Conservation (phyloP, 2,113 vertebrate species). For the Astatoreochromis straeleni region DNA sequence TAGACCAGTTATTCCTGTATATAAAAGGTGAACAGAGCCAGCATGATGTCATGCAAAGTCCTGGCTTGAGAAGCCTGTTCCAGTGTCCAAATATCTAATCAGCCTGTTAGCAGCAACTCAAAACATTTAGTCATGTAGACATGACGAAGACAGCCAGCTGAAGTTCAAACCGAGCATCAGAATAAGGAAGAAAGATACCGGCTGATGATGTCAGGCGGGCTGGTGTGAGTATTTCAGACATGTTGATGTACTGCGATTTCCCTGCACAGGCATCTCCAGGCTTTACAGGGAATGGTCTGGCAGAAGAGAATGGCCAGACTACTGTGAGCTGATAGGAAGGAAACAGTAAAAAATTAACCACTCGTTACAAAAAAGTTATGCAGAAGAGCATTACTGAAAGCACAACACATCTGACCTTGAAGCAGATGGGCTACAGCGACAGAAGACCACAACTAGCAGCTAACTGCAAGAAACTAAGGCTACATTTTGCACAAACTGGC, state of each 20-base stretch:
- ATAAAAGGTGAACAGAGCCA: background rate
- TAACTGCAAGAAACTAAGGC: background rate
- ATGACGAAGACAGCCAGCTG: background rate
- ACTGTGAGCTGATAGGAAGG: background rate
- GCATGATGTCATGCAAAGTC: background rate
- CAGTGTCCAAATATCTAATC: background rate
- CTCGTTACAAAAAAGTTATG: background rate
- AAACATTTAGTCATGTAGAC: background rate
- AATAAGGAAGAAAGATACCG: background rate
- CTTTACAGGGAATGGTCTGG: background rate
- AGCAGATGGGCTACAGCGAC: background rate
- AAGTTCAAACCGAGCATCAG: background rate
- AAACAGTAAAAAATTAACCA: fast-evolving
- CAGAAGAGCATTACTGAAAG: background rate
- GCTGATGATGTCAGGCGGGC: background rate
- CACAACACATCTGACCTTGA: background rate
- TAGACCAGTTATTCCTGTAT: background rate
- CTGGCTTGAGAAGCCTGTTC: background rate
- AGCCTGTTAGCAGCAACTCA: background rate
- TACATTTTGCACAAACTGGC: background rate
- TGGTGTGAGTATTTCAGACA: background rate
- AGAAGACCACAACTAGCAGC: background rate
- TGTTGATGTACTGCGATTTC: background rate
- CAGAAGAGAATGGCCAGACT: background rate
- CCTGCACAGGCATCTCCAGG: background rate